These are phyloP conservation scores for Cotesia chilonis DNA, from an alignment of 1,140 invertebrate species.

Conservation along the genomic window DNA sequence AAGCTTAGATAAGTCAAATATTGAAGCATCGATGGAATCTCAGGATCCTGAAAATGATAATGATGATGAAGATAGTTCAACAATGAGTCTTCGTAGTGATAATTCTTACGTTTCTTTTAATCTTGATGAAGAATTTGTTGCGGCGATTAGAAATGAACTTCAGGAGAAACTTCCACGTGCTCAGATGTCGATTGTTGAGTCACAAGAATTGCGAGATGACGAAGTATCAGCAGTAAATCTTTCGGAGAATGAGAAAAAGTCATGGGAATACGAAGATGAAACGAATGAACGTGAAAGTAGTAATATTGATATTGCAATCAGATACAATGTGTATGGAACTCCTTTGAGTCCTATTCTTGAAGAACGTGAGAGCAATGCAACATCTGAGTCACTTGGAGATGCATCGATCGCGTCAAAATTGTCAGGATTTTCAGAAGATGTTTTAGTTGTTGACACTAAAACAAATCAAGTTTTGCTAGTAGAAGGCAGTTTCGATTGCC, in stretches of 20 bases:
- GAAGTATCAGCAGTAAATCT: slow-evolving; percentile 50
- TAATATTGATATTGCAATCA: slow-evolving; percentile 60
- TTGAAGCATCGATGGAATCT: not conserved
- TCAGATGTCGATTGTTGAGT: slow-evolving; percentile 66
- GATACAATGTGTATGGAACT: slow-evolving; percentile 69
- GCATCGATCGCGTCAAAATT: slow-evolving; percentile 55
- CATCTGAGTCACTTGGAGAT: slow-evolving; percentile 57
- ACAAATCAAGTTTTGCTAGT: slow-evolving; percentile 67
- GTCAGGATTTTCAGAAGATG: slow-evolving; percentile 63
- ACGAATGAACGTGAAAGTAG: slow-evolving; percentile 50
- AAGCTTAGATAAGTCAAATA: slow-evolving; percentile 5
- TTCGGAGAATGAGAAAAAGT: slow-evolving; percentile 49
- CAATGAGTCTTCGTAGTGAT: slow-evolving; percentile 58
- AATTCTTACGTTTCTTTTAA: slow-evolving; percentile 69
- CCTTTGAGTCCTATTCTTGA: slow-evolving; percentile 73
- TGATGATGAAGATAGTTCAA: slow-evolving; percentile 62
- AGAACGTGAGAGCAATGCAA: slow-evolving; percentile 65
- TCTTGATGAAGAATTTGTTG: slow-evolving; percentile 76
- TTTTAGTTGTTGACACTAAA: slow-evolving; percentile 67
- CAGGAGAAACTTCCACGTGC: slow-evolving; percentile 75
- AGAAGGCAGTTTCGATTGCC: slow-evolving; percentile 49
- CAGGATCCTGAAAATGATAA: slow-evolving; percentile 42
- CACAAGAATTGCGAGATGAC: slow-evolving; percentile 57
- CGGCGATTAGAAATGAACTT: slow-evolving; percentile 75
- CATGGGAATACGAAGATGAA: slow-evolving; percentile 56